A percentile compares a stretch with the other conserved stretches of the same genome.
These are phyloP conservation scores for Todiramphus saurophagus DNA, from an alignment of 2,113 vertebrate species.

Conservation along the genomic window DNA sequence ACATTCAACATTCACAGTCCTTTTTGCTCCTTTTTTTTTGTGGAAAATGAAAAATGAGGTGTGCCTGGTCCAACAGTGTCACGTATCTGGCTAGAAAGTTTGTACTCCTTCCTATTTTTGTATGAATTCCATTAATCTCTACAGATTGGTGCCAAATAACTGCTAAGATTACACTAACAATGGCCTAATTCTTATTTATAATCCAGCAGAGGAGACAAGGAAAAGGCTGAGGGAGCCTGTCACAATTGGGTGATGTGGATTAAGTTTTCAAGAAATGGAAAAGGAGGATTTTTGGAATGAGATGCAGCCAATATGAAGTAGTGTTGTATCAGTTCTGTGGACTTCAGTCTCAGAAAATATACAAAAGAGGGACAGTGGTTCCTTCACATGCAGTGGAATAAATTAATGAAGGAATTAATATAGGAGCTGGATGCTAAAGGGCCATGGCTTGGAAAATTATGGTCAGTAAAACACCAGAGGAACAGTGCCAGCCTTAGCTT, in stretches of 20 bases:
- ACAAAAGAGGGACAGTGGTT: neutral
- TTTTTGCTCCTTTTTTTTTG: conserved; percentile 24
- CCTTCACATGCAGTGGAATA: neutral
- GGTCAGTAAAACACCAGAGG: neutral
- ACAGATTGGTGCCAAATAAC: neutral
- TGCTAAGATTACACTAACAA: neutral
- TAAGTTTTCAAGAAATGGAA: neutral
- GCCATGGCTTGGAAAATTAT: neutral
- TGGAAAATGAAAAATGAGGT: neutral
- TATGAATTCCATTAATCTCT: neutral
- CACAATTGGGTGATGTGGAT: rapidly evolving
- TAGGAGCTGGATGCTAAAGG: neutral
- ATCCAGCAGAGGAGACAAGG: neutral
- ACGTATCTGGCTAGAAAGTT: neutral
- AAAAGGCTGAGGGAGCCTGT: neutral
- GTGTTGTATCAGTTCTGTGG: rapidly evolving
- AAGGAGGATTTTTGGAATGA: neutral
- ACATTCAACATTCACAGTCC: conserved; percentile 25
- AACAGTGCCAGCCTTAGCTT: neutral
- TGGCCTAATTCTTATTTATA: neutral
- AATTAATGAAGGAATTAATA: neutral
- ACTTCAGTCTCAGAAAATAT: neutral
- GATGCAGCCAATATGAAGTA: neutral
- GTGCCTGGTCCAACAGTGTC: neutral
- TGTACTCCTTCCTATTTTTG: neutral